These are phyloP conservation scores for Aphidoletes aphidimyza DNA, from an alignment of 2,888 invertebrate species.

Conservation along the genomic window DNA sequence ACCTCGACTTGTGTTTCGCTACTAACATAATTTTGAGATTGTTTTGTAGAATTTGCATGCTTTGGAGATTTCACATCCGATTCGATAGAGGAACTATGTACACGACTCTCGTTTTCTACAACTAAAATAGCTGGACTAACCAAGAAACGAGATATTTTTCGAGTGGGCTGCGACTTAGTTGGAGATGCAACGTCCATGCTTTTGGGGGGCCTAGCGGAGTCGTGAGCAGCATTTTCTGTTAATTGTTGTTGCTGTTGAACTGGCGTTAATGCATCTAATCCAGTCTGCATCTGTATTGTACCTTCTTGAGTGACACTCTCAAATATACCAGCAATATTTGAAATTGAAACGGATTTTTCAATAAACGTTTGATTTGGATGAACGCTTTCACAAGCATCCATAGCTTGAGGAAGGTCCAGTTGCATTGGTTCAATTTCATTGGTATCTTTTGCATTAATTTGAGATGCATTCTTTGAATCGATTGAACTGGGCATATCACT, in stretches of 20 bases:
- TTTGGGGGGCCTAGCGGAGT: not conserved
- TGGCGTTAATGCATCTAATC: not conserved
- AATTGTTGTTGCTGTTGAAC: too few relatives aligned
- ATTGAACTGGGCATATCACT: conserved; percentile 26
- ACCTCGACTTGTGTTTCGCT: too few relatives aligned
- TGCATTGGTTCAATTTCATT: not conserved
- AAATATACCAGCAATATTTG: not conserved
- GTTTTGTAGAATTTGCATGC: too few relatives aligned
- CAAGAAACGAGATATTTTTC: conserved; percentile 84
- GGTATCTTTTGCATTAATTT: not conserved
- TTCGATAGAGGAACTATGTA: not conserved
- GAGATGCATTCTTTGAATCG: not conserved
- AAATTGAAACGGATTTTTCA: not conserved
- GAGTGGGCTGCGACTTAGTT: conserved; percentile 69
- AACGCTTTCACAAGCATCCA: not conserved
- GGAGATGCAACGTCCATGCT: conserved; percentile 4
- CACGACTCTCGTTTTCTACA: conserved; percentile 46
- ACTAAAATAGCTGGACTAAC: conserved; percentile 80
- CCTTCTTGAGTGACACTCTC: not conserved
- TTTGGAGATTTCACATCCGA: not conserved
- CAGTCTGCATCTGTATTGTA: too few relatives aligned
- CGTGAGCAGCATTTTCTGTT: not conserved
- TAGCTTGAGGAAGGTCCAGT: not conserved
- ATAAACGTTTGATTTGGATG: not conserved
- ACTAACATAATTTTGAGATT: too few relatives aligned